A percentile compares a stretch with the other conserved stretches of the same genome.
Evolutionary conservation across 2,113 vertebrate species (phyloP).

Genomic region (Notothenia rossii): DNA sequence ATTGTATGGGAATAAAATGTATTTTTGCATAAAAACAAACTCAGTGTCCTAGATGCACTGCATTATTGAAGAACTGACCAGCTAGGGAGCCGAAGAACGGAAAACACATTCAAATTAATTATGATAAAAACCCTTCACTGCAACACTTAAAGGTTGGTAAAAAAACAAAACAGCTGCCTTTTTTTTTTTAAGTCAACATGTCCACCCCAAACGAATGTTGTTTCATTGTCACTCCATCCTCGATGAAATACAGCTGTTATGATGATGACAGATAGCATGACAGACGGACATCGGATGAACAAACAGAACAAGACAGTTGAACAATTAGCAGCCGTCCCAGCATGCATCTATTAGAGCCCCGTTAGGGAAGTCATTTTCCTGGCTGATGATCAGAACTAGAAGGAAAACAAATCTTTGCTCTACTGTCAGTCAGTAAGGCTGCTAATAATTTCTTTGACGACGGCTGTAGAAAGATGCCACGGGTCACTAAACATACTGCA

Average conservation of each 20-base stretch:
- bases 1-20: not conserved
- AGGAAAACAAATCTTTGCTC: slow-evolving; percentile 7
- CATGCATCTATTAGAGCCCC: slow-evolving; percentile 36
- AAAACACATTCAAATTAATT: slow-evolving; percentile 39
- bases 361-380: slow-evolving; percentile 19
- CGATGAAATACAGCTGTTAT: slow-evolving; percentile 77
- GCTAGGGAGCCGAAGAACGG: slow-evolving; percentile 13
- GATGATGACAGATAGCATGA: slow-evolving; percentile 63
- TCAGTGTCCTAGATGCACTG: not conserved
- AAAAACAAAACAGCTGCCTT: slow-evolving; percentile 11
- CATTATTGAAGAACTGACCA: not conserved
- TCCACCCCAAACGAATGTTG: slow-evolving; percentile 57
- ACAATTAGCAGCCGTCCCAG: slow-evolving; percentile 90
- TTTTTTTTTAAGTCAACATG: slow-evolving; percentile 18
- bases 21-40: not conserved
- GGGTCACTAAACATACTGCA: slow-evolving; percentile 48
- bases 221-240: slow-evolving; percentile 59
- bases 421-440: slow-evolving; percentile 35
- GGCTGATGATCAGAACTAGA: slow-evolving; percentile 25
- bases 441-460: slow-evolving; percentile 75
- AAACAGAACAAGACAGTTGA: slow-evolving; percentile 77
- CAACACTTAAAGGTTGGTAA: not conserved
- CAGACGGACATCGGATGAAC: slow-evolving; percentile 67
- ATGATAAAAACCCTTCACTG: slow-evolving; percentile 19
- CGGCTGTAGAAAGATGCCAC: slow-evolving; percentile 50